Base-by-base conservation (phyloP, 2,888 invertebrate species). In the Eutolmus rufibarbis region DNA sequence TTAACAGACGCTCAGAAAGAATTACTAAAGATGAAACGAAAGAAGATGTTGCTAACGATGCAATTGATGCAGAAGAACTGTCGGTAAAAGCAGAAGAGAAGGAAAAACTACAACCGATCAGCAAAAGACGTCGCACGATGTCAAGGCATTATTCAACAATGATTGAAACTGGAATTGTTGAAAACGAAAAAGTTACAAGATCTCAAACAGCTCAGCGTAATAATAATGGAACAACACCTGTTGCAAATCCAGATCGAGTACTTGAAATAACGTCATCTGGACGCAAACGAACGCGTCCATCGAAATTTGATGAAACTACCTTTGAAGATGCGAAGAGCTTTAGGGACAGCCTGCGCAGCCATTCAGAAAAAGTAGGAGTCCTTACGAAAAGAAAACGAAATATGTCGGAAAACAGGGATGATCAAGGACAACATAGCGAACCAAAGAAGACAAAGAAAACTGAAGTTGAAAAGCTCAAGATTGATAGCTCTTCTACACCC, bases 251-350 rank as follows among this genome's bases (percentile, higher is more conserved):
- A 9, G 88, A 89, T 34, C 86, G 89, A 28, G 87, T 87, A n/a
- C 90, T 93, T 5, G 95, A 95, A 91, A 93, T 95, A 0, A 95
- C 95, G 0, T 95, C 95, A 0, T 95, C 95, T 0, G 95, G 95
- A 4, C 92, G 95, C 87, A 93, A 94, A 91, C 92, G 95, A 87
- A 95, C 95, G 40, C 92, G 95, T 86, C 95, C 95, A 0, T 93
- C 94, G 87, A 95, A 95, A 90, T 95, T 94, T 90, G 95, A 95
- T 89, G 95, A 95, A 91, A 94, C 94, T 7, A 95, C 95, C 0
- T 95, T 94, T 90, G 94, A 89, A 37, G 89, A 90, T 37, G 74
- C 86, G 77, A 56, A 76, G 43, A 40, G 76, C 28, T 82, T 84
- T 23, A 46, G 84, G 40, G 86, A 89, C n/a, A 28, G 79, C 7